Conservation (phyloP, 1,140 invertebrate species). For the Dysdera silvatica region DNA sequence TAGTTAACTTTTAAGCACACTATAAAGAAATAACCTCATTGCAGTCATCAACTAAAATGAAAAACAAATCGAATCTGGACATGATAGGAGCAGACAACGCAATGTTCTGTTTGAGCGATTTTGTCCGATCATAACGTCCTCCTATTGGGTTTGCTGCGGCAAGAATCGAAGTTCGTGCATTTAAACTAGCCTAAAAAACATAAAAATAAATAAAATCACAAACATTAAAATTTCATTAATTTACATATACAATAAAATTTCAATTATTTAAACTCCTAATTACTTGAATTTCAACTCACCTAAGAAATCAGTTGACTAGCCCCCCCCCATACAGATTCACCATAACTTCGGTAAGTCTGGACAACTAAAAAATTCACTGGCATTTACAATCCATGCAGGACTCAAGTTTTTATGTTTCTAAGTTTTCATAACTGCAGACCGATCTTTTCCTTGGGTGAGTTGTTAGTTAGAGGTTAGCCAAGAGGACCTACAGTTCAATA, state of each 20-base stretch:
- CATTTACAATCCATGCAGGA: too few species aligned
- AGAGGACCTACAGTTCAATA: too few species aligned
- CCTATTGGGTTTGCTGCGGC: constrained; percentile 97
- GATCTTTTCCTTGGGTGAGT: too few species aligned
- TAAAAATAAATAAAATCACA: neutral
- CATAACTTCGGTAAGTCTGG: too few species aligned
- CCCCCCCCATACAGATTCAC: too few species aligned
- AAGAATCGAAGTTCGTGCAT: constrained; percentile 94
- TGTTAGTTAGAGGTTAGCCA: too few species aligned
- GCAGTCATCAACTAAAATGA: constrained; percentile 92
- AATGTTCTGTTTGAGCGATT: constrained; percentile 93
- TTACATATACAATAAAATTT: neutral
- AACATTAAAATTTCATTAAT: neutral
- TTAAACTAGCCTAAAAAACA: constrained; percentile 65
- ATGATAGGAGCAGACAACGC: constrained; percentile 91
- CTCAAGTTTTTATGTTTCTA: too few species aligned
- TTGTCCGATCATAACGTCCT: constrained; percentile 88
- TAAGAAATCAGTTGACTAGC: too few species aligned
- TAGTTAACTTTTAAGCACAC: neutral
- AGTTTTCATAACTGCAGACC: too few species aligned
- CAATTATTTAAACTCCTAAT: neutral
- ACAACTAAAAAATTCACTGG: too few species aligned
- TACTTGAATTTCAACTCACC: too few species aligned
- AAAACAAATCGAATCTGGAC: constrained; percentile 98
- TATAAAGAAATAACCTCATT: constrained; percentile 61